Evolutionary conservation across 2,888 invertebrate genomes (phyloP), one percentile per base, ranked within the genome.

Genomic region (Sarcophaga rosellei): DNA sequence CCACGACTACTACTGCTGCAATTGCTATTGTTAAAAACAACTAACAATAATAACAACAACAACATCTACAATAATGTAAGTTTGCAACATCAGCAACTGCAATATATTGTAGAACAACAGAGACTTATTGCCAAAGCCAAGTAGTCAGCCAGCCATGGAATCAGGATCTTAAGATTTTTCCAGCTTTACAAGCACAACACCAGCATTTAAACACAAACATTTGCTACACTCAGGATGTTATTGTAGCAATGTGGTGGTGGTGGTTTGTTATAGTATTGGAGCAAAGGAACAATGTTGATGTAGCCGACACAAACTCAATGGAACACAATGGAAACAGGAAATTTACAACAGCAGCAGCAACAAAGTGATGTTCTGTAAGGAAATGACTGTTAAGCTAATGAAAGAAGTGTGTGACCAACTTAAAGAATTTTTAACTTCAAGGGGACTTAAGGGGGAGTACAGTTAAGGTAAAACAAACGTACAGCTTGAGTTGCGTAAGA

Each of bases 81-180:
- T 35, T 35, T 35, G 35, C 35, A 35, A 35, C 35, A 35, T 35
- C 35, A 35, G 35, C 35, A 35, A 35, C 35, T 8, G 35, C 35
- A 35, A 35, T 35, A 35, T 35, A 35, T 35, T 35, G 35, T 35
- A 35, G 10, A 59, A 25, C 69, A 57, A 62, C n/a, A 61, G n/a
- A 62, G 25, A 47, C 59, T 74, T 84, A 47, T 79, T 79, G 45
- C 47, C 59, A 68, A 35, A 35, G 69, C 47, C 10, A 35, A 35
- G 35, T 10, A 35, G 35, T 35, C 35, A 35, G 35, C 35, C 35
- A 35, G 35, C 35, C 35, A 35, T 35, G 35, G 35, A 35, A 35
- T 35, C 62, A 84, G 59, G 57, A 84, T 84, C 65, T 79, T 70
- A 59, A 47, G 63, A 74, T 45, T 65, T 59, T 63, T 72, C 23